Evolutionary conservation across 2,888 invertebrate species (phyloP).

Genomic region (Tetheella fluctuosa): DNA sequence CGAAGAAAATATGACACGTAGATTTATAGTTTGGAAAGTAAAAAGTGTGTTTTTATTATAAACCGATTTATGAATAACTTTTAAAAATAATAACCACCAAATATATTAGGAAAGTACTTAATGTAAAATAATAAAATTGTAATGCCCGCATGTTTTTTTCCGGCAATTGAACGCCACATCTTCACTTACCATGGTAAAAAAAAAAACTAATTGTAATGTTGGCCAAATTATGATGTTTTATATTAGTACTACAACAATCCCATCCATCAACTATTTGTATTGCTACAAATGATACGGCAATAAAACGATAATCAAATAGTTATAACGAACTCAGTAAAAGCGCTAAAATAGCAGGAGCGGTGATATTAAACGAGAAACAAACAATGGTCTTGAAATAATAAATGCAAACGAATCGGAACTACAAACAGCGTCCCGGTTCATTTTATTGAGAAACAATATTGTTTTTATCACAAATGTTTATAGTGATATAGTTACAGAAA

Average conservation of each 20-base stretch:
- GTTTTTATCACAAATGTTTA: conserved; percentile 13
- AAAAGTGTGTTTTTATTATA: neutral
- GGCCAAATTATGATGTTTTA: no score
- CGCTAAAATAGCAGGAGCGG: conserved; percentile 14
- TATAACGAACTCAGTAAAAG: neutral
- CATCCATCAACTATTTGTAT: no score
- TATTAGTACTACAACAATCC: no score
- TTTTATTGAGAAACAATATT: conserved; percentile 1
- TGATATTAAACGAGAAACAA: conserved; percentile 40
- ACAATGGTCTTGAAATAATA: conserved; percentile 29
- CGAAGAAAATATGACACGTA: conserved; percentile 19
- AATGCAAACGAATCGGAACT: conserved; percentile 27
- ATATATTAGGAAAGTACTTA: no score
- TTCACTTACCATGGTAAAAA: no score
- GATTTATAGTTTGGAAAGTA: neutral
- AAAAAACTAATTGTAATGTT: no score
- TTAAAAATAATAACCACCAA: no score
- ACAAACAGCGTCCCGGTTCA: conserved; percentile 11
- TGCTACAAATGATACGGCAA: neutral
- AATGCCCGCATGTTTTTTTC: neutral
- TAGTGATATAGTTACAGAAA: neutral
- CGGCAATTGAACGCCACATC: no score
- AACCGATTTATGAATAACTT: no score
- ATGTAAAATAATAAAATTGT: no score
- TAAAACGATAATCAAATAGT: neutral